Base-by-base conservation (phyloP, 2,888 invertebrate genomes). In the Acleris cristana region DNA sequence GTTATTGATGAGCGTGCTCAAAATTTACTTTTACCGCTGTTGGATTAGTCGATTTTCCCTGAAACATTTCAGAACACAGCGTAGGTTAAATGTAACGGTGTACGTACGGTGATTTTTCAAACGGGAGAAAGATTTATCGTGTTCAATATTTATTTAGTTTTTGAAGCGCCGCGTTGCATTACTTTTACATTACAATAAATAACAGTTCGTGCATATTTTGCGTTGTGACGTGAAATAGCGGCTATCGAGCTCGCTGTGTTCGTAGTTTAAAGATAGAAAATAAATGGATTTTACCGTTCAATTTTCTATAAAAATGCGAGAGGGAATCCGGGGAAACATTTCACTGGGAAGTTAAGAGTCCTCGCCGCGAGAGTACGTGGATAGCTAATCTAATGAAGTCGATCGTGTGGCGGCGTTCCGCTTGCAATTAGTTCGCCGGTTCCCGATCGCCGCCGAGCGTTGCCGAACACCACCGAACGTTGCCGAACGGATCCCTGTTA, bases 1-100 rank as follows among this genome's bases (percentile, higher is more conserved):
- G 85, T 90, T 90, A 90, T 91, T 90, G 89, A 91, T 91, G 90
- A 79, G 78, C 76, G 81, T 80, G 79, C 78, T 82, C 76, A 80
- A 84, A 82, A 85, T 87, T 88, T 87, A 85, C 83, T 88, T 87
- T 88, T 85, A 84, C 84, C 80, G 81, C 78, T 84, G 83, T 79
- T 74, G 84, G 86, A 87, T 90, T 86, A 87, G 81, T 77, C 73
- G 75, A 74, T 77, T 62, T 66, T 62, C 56, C 57, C 48, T 67
- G 63, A 58, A 67, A 67, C 63, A 63, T 67, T 58, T 58, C 63
- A 45, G 57, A 51, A 30, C 40, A 58, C 58, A 67, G 23, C 62
- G 67, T 63, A 58, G 57, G 67, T 62, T 66, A 67, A 63, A 57
- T 53, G 63, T 63, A 66, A 53, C 61, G 66, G 52, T 62, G 57